Percentiles rank a stretch among this genome's conserved stretches.
phyloP scores from a whole-genome alignment of 92 coral and sea anemone species.

The Diadumene lineata region DNA sequence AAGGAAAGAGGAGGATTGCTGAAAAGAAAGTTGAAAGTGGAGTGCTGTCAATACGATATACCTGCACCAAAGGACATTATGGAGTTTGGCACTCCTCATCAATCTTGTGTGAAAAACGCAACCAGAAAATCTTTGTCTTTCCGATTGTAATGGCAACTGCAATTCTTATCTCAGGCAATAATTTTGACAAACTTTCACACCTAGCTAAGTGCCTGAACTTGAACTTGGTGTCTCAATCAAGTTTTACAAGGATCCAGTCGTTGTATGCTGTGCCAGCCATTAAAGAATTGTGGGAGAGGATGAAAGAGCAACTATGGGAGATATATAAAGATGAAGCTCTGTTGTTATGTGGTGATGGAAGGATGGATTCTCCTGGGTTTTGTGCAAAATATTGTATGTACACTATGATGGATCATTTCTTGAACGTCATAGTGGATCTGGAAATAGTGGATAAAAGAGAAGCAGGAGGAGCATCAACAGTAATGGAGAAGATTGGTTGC shows the following conservation, averaged over 20 bases:
- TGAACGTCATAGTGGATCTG: constrained; percentile 30
- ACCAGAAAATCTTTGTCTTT: constrained; percentile 25
- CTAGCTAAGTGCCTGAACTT: constrained; percentile 28
- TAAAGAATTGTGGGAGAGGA: constrained; percentile 19
- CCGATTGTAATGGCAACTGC: constrained; percentile 32
- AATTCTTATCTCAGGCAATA: constrained; percentile 29
- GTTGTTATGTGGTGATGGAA: constrained; percentile 44
- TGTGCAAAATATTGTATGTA: constrained; percentile 51
- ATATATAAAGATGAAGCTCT: constrained; percentile 22
- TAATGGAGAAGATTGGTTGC: constrained; percentile 35
- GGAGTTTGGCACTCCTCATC: constrained; percentile 38
- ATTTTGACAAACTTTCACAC: constrained; percentile 29
- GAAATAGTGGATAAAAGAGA: constrained; percentile 35
- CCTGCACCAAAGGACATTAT: constrained; percentile 22
- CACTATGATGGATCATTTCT: constrained; percentile 39
- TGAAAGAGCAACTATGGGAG: constrained; percentile 35
- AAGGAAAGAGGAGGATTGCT: background rate
- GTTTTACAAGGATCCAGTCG: constrained; percentile 31
- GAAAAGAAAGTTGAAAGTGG: constrained; percentile 25
- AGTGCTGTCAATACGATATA: constrained; percentile 8
- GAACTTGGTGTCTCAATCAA: constrained; percentile 27
- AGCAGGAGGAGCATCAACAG: constrained; percentile 26
- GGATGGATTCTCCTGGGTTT: constrained; percentile 47
- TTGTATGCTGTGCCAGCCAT: constrained; percentile 41
- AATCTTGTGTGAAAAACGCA: constrained; percentile 18